These are phyloP conservation scores for Felis chaus DNA, from an alignment of 2,113 vertebrate genomes.

Conservation along the genomic window DNA sequence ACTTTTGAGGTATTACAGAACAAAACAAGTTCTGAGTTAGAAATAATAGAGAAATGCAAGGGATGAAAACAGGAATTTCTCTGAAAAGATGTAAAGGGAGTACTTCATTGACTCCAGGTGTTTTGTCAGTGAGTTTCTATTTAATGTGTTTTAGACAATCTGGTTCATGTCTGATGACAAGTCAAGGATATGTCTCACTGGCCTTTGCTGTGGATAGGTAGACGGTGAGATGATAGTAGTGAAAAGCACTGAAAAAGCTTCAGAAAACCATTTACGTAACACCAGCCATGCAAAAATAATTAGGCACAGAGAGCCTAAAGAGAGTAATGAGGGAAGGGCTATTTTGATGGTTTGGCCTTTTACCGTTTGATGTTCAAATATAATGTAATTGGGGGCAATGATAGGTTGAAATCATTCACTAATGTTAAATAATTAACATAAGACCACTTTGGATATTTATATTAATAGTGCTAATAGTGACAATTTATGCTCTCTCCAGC, in stretches of 20 bases:
- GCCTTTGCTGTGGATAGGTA: background rate
- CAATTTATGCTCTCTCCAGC: constrained; percentile 69
- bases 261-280: constrained; percentile 31
- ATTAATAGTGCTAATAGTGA: constrained; percentile 69
- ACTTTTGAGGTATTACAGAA: background rate
- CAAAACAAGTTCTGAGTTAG: constrained; percentile 1
- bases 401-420: constrained; percentile 58
- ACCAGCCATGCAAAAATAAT: constrained; percentile 36
- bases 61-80: background rate
- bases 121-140: background rate
- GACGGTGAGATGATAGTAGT: background rate
- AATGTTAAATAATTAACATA: constrained; percentile 71
- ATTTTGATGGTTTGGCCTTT: constrained; percentile 50
- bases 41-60: background rate
- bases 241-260: background rate
- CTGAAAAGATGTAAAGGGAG: background rate
- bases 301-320: constrained; percentile 27
- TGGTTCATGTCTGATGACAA: background rate
- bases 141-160: background rate
- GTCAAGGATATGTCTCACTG: background rate
- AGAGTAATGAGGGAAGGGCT: constrained; percentile 53
- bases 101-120: background rate
- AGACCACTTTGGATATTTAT: constrained; percentile 64
- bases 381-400: constrained; percentile 52
- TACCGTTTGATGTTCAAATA: constrained; percentile 70